Evolutionary conservation across 2,113 vertebrate genomes (phyloP).

Genomic region (Cebus imitator): DNA sequence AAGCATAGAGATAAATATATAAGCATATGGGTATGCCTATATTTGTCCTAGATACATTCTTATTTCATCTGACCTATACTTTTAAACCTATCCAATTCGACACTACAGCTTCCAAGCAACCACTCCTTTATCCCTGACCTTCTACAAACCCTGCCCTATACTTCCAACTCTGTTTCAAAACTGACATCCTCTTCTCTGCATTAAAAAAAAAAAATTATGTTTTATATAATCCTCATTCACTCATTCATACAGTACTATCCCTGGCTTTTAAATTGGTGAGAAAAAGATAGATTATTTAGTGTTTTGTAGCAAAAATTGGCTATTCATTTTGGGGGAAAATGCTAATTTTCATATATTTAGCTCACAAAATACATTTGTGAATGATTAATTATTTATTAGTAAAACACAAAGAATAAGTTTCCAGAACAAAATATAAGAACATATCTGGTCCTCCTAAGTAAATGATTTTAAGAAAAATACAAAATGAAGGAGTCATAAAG

Average conservation of each 20-base stretch:
- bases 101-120: background rate
- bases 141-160: background rate
- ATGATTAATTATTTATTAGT: background rate
- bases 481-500: conserved; percentile 31
- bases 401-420: background rate
- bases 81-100: background rate
- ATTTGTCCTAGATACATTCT: background rate
- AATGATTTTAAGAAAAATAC: background rate
- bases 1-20: background rate
- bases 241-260: background rate
- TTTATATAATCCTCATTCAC: background rate
- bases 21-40: background rate
- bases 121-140: background rate
- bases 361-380: background rate
- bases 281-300: background rate
- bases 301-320: background rate
- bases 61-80: background rate
- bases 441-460: background rate
- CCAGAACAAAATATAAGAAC: conserved; percentile 8
- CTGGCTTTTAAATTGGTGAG: background rate
- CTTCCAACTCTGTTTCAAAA: conserved; percentile 35
- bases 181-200: background rate
- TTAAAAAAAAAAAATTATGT: conserved; percentile 22
- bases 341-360: background rate
- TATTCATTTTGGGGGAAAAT: background rate